phyloP scores from a whole-genome alignment of 2,113 vertebrate genomes.

The Toxostoma redivivum region DNA sequence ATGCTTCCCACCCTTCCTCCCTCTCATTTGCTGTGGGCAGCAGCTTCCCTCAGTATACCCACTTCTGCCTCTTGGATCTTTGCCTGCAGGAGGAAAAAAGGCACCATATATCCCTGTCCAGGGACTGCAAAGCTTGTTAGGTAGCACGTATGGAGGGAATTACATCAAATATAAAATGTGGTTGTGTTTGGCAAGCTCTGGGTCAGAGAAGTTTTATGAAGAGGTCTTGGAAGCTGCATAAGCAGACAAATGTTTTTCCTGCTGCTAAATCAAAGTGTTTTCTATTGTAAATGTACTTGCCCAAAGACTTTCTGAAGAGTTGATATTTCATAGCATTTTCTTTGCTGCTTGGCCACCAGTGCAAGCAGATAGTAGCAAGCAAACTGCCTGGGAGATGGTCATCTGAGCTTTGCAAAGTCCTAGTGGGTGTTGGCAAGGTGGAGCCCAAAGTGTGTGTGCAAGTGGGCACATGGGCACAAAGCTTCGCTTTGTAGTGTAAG shows the following conservation, averaged over 20 bases:
- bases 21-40: neutral
- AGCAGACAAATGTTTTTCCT: neutral
- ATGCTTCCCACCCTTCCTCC: neutral
- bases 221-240: neutral
- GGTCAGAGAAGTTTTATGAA: neutral
- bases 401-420: neutral
- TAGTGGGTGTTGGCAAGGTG: neutral
- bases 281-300: neutral
- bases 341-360: neutral
- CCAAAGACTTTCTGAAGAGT: neutral
- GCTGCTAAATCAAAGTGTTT: neutral
- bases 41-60: neutral
- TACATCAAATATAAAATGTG: neutral
- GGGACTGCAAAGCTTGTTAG: neutral
- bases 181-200: neutral
- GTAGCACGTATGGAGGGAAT: neutral
- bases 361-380: neutral
- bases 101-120: neutral
- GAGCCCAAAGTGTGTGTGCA: neutral
- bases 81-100: neutral
- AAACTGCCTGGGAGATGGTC: neutral
- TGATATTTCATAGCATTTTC: neutral
- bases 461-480: neutral
- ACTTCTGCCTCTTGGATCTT: neutral
- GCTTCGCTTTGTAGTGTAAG: neutral